Base-by-base conservation (phyloP, 2,113 vertebrate species). In the Zingel zingel region DNA sequence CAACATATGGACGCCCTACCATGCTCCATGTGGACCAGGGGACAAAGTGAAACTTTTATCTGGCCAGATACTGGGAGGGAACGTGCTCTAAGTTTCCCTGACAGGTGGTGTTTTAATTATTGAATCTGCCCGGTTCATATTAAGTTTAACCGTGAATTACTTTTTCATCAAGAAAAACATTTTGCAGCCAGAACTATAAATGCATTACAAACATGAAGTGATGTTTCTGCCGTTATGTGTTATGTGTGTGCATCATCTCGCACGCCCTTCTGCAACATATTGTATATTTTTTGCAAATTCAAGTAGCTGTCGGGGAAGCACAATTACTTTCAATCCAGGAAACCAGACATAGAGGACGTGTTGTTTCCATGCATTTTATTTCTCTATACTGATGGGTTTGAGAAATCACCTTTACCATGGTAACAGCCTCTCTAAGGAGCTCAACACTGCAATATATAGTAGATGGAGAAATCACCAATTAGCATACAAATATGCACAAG, bases 101-200 rank as follows among this genome's bases (percentile, higher is more conserved):
- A 82, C 92, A 94, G 86, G 91, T 92, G 90, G 84, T 0, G 73
- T 77, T 89, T 93, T 93, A 93, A 94, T 94, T 84, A 92, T 89
- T 92, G 70, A 92, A 85, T 86, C 80, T 30, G 64, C 64, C 74
- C n/a, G 36, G 51, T 86, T 90, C 85, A 74, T 64, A 64, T 86
- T 86, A 39, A 76, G 79, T 89, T 88, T 90, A 85, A 72, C 77
- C 75, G 47, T 53, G 39, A 61, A 72, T 89, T 15, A 83, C 68
- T 90, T 86, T 84, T 88, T 79, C 74, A 87, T 82, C 64, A 79
- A 16, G 62, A 61, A 81, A 25, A 83, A 68, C 72, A 80, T 79
- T 67, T 67, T 30, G 51, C 57, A 85, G 71, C 61, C 63, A 83
- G 68, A 78, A 27, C 16, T 3, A 16, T 69, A 12, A 73, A 59